Percentiles rank a stretch among this genome's conserved stretches.
Evolutionary conservation across 53 echinoderm and acorn worm genomes (phyloP).

Genomic region (Echinometra lucunter): DNA sequence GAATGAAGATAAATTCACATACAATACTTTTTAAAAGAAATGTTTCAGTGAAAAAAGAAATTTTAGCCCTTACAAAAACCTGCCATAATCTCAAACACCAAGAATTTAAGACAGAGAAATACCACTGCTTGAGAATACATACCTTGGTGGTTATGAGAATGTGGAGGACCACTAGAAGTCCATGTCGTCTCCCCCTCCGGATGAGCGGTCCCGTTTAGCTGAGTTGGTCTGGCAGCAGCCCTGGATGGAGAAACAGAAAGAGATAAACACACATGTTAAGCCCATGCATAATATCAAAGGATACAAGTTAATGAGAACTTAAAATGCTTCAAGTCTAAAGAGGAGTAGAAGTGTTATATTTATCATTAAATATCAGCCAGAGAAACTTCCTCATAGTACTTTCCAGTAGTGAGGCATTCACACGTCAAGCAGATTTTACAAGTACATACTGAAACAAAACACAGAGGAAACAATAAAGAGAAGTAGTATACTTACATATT

Average conservation of each 20-base stretch:
- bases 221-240: constrained; percentile 24
- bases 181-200: constrained; percentile 57
- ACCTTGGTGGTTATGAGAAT: constrained; percentile 63
- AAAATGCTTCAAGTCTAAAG: no score
- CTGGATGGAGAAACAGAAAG: background rate
- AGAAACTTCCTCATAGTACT: no score
- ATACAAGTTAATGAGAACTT: background rate
- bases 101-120: no score
- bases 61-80: no score
- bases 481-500: constrained; percentile 82
- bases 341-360: no score
- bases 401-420: background rate
- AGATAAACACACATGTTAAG: background rate
- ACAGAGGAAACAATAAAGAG: background rate
- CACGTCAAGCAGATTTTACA: background rate
- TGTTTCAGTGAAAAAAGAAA: no score
- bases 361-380: no score
- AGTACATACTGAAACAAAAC: background rate
- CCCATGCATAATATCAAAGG: background rate
- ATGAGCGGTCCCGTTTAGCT: constrained; percentile 56
- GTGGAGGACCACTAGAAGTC: constrained; percentile 46
- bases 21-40: no score
- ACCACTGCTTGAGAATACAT: background rate
- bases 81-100: no score
- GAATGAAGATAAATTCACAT: no score